phyloP scores from a whole-genome alignment of 2,797 vertebrate genomes.

The Tokudaia tokunoshimensis region DNA sequence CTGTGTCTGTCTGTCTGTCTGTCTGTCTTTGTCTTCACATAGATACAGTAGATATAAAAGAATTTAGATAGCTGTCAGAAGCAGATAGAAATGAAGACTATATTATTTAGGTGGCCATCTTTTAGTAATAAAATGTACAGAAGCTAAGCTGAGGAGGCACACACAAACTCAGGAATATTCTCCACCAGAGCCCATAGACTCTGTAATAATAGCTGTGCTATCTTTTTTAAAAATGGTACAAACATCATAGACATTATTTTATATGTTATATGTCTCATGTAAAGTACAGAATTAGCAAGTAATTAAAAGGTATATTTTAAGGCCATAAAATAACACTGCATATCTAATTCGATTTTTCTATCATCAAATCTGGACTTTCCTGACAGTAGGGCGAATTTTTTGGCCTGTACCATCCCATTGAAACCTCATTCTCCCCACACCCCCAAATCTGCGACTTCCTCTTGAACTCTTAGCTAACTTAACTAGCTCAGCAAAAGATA shows the following conservation, averaged over 20 bases:
- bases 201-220: background rate
- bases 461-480: accelerated
- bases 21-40: background rate
- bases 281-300: background rate
- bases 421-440: background rate
- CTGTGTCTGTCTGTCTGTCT: background rate
- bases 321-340: background rate
- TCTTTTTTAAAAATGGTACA: background rate
- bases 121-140: background rate
- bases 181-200: background rate
- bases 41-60: background rate
- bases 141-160: background rate
- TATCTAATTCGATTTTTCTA: background rate
- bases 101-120: background rate
- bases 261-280: background rate
- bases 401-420: background rate
- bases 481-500: background rate
- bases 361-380: background rate
- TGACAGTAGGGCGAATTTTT: accelerated
- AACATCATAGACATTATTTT: background rate
- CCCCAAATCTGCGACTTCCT: background rate
- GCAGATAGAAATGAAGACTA: background rate
- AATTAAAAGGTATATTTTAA: background rate
- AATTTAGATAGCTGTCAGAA: background rate
- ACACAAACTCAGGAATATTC: background rate